A percentile compares a stretch with the other conserved stretches of the same genome.
Conservation (phyloP, 2,888 invertebrate genomes). For the Trachelus tabidus region DNA sequence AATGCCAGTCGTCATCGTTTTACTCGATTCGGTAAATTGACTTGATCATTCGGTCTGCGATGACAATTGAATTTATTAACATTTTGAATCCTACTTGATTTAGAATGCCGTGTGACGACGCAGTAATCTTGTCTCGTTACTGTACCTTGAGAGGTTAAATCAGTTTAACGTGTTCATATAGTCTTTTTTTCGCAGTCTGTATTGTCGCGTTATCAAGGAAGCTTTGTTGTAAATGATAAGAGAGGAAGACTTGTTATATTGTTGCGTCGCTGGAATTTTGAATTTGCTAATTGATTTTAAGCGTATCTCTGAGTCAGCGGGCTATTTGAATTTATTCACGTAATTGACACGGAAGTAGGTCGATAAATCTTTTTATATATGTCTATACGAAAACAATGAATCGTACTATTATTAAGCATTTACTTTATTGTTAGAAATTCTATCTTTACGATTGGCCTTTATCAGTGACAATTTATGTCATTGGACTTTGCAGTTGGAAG, state of each 20-base stretch:
- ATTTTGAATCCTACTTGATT: not conserved
- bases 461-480: not conserved
- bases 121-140: not conserved
- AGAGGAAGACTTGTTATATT: not conserved
- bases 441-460: not conserved
- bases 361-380: too few relatives aligned
- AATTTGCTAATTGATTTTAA: constrained; percentile 13
- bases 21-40: not conserved
- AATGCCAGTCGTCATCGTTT: not conserved
- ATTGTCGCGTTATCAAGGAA: too few relatives aligned
- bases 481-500: not conserved
- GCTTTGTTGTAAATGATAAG: not conserved
- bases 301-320: not conserved
- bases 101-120: too few relatives aligned
- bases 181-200: too few relatives aligned
- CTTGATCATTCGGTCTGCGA: not conserved
- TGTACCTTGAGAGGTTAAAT: not conserved
- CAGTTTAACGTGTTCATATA: not conserved
- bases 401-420: not conserved
- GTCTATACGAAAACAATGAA: not conserved
- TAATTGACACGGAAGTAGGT: too few relatives aligned
- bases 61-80: not conserved
- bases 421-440: not conserved
- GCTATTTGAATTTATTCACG: not conserved
- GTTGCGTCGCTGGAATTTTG: not conserved